These are phyloP conservation scores for Coelinius sp. DNA, from an alignment of 2,888 invertebrate genomes.

Conservation along the genomic window DNA sequence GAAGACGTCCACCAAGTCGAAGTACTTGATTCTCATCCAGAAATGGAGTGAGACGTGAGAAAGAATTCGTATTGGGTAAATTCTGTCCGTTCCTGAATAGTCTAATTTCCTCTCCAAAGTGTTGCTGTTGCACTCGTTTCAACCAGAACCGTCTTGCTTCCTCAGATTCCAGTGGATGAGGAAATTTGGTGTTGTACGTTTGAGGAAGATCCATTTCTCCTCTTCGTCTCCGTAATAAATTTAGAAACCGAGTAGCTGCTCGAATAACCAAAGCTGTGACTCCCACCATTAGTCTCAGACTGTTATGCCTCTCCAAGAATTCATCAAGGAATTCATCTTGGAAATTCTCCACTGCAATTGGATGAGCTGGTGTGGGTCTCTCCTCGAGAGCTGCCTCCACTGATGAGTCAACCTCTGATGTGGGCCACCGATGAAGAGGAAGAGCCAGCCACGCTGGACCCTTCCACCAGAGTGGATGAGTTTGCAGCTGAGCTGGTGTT, in stretches of 20 bases:
- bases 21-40: constrained; percentile 17
- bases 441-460: background rate
- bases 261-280: too few relatives aligned
- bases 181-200: background rate
- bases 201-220: too few relatives aligned
- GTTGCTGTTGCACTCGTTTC: background rate
- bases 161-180: background rate
- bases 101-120: background rate
- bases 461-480: background rate
- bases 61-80: background rate
- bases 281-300: too few relatives aligned
- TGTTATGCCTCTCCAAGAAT: background rate
- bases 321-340: background rate
- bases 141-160: background rate
- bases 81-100: background rate
- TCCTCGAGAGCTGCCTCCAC: background rate
- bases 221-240: too few relatives aligned
- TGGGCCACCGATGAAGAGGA: background rate
- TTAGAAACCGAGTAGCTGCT: too few relatives aligned
- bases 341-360: background rate
- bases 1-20: constrained; percentile 29
- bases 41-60: background rate
- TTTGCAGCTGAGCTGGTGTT: background rate
- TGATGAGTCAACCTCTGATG: background rate
- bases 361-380: background rate